These are phyloP conservation scores for Callospermophilus lateralis DNA, from an alignment of 2,113 vertebrate species.

Conservation along the genomic window DNA sequence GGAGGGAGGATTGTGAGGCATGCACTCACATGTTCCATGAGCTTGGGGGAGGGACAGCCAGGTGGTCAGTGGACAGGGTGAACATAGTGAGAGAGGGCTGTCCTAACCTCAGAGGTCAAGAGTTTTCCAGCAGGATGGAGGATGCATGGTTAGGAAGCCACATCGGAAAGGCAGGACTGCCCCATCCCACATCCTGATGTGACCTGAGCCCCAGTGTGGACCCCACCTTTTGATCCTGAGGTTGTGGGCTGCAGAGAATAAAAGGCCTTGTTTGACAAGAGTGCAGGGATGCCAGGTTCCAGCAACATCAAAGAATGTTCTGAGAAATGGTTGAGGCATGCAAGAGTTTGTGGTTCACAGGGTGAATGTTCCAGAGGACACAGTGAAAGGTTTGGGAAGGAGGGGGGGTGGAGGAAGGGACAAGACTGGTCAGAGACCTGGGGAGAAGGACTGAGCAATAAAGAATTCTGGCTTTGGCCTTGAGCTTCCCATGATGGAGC, in stretches of 20 bases:
- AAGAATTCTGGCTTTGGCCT: background rate
- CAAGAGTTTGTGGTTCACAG: background rate
- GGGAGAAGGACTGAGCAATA: background rate
- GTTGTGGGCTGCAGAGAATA: background rate
- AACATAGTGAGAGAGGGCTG: too few species aligned
- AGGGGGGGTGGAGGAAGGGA: too few species aligned
- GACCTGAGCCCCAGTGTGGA: background rate
- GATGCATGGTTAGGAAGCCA: background rate
- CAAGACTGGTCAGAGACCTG: background rate
- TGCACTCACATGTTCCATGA: fast-evolving
- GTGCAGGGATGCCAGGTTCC: background rate
- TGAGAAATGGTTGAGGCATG: background rate
- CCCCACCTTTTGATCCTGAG: background rate
- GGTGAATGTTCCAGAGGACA: background rate
- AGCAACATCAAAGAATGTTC: background rate
- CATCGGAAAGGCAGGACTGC: background rate
- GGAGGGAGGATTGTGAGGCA: background rate
- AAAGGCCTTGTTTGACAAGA: background rate
- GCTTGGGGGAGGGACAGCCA: background rate
- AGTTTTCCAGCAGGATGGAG: background rate
- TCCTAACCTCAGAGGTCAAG: background rate
- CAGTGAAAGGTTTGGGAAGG: background rate
- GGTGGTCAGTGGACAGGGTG: background rate
- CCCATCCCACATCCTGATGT: background rate
- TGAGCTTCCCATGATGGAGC: background rate